Conservation (phyloP, 2,888 invertebrate species). For the Autographa gamma region DNA sequence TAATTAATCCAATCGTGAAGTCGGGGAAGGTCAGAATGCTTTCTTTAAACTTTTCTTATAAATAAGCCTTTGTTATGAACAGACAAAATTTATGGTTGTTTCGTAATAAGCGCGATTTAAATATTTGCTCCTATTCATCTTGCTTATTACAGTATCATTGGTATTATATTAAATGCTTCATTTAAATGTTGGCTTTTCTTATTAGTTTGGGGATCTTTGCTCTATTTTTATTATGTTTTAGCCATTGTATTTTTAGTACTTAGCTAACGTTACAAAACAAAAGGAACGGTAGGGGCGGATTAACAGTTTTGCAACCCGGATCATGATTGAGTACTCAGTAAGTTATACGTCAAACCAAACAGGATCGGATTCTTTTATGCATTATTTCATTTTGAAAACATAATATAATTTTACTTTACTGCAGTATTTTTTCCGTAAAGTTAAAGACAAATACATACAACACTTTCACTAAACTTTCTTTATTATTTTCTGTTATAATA, state of each 20-base stretch:
- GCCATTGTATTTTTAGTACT: neutral
- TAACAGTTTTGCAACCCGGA: no score
- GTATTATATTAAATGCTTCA: constrained; percentile 17
- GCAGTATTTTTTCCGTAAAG: no score
- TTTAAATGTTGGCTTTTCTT: neutral
- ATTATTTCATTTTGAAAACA: no score
- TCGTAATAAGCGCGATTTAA: constrained; percentile 35
- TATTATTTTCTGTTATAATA: neutral
- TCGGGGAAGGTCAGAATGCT: constrained; percentile 55
- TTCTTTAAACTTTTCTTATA: constrained; percentile 62
- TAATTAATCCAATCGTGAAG: constrained; percentile 56
- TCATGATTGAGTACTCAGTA: no score
- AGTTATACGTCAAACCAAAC: no score
- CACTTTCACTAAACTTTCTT: no score
- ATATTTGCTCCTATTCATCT: constrained; percentile 27
- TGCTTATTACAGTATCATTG: constrained; percentile 11
- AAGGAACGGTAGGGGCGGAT: no score
- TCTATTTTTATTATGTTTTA: neutral
- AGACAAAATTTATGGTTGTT: constrained; percentile 37
- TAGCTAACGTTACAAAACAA: no score
- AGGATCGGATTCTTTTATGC: no score
- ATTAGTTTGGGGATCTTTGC: neutral
- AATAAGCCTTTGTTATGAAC: constrained; percentile 47
- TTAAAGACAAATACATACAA: no score
- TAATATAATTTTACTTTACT: no score